These are phyloP conservation scores for Dicrostonyx torquatus DNA, from an alignment of 2,797 vertebrate genomes.

Conservation along the genomic window DNA sequence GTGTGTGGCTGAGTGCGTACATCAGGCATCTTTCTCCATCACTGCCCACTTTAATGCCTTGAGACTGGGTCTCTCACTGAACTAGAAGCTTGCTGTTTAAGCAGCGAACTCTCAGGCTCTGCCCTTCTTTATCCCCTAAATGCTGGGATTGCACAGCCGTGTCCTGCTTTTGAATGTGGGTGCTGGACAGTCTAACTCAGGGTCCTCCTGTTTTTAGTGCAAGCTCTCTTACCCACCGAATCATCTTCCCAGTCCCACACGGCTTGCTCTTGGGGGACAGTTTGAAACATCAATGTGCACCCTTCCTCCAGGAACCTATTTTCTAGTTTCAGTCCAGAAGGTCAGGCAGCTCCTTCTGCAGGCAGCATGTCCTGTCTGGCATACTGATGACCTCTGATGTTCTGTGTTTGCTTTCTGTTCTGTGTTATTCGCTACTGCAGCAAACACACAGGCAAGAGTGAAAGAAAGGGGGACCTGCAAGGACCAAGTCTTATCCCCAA, in stretches of 20 bases:
- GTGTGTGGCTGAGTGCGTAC: neutral
- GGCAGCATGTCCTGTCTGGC: fast-evolving
- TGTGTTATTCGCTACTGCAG: fast-evolving
- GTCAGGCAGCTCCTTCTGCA: fast-evolving
- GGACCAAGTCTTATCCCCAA: neutral
- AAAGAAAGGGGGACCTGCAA: fast-evolving
- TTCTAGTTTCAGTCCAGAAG: neutral
- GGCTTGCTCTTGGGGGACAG: fast-evolving
- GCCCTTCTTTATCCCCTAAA: too few species aligned
- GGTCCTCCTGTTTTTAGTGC: neutral
- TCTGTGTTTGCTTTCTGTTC: fast-evolving
- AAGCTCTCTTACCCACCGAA: neutral
- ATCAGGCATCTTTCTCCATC: neutral
- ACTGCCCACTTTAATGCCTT: neutral
- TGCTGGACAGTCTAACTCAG: neutral
- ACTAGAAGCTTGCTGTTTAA: neutral
- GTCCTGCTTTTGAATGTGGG: neutral
- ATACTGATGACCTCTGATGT: fast-evolving
- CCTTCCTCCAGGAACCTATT: neutral
- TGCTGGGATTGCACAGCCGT: neutral
- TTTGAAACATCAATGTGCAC: neutral
- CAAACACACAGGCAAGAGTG: fast-evolving
- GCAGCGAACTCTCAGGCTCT: neutral
- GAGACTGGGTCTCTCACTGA: neutral
- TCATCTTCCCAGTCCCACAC: neutral